Evolutionary conservation across 53 echinoderm and acorn worm genomes (phyloP), one percentile per base, ranked within the genome.

Genomic region (Pentamera pediparva): DNA sequence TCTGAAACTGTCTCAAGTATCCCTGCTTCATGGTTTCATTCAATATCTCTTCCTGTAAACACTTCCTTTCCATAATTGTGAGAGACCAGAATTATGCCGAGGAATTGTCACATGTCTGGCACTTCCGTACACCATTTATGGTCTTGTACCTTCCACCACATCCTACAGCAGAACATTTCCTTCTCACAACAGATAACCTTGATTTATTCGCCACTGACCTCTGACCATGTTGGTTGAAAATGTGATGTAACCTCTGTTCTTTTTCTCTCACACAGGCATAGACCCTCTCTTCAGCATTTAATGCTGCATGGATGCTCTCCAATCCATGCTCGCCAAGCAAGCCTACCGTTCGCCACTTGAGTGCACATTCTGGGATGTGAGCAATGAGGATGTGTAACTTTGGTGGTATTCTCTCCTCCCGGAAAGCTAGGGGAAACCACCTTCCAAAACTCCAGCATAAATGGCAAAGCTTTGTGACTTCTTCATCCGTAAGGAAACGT

Each of bases 381-480:
- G 64, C 35, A 32, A 63, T 25, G 36, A 63, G 18, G 26, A 63
- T 20, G 35, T 63, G 64, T 4, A 63, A 26, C 37, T 63, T 63
- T 36, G 35, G 64, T n/a, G 64, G 64, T 5, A 63, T 18, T 63
- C 25, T 35, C 37, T 63, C 39, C n/a, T 63, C 59, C 18, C n/a
- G 64, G 25, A 63, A 63, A n/a, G 30, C 32, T 2, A 4, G 35
- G 1, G 62, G 67, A 36, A 85, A 85, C 85, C 85, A 85, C 32
- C 32, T 31, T n/a, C 74, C 79, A 8, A 79, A 63, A 3, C 63
- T 71, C 79, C 74, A 85, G 30, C 85, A 85, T 18, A 35, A 58
- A 20, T 83, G 36, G 33, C 65, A 65, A 19, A 79, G 37, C 8
- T 52, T 27, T 36, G 64, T 35, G 11, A 63, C 64, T 63, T 63